These are phyloP conservation scores for Etheostoma spectabile DNA, from an alignment of 2,113 vertebrate species.

Conservation along the genomic window DNA sequence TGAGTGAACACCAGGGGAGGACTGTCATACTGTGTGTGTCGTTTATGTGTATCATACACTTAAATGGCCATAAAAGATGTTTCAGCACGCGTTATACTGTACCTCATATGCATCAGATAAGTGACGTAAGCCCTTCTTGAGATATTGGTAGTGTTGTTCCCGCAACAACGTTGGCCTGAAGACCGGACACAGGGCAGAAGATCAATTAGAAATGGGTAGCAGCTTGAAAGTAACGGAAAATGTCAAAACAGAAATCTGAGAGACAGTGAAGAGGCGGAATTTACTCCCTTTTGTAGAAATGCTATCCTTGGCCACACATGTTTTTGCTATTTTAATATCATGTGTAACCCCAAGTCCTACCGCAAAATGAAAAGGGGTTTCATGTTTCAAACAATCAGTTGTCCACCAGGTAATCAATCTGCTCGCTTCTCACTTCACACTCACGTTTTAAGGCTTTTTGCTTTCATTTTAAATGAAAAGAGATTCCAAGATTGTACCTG, in stretches of 20 bases:
- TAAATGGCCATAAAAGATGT: background rate
- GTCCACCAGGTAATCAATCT: background rate
- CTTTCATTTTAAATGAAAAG: background rate
- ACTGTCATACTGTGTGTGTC: background rate
- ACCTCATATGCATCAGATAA: conserved; percentile 96
- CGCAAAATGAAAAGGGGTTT: background rate
- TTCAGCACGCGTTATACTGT: conserved; percentile 24
- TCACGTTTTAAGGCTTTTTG: background rate
- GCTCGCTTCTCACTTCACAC: background rate
- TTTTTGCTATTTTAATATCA: conserved; percentile 2
- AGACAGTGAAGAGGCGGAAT: background rate
- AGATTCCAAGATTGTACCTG: background rate
- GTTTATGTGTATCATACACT: background rate
- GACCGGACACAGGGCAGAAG: conserved; percentile 25
- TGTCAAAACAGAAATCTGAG: background rate
- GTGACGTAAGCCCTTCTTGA: conserved; percentile 95
- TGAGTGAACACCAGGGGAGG: background rate
- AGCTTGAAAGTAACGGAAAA: background rate
- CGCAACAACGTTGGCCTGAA: conserved; percentile 89
- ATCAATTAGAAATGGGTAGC: background rate
- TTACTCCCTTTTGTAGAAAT: background rate
- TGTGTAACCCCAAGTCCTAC: background rate
- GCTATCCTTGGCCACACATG: background rate
- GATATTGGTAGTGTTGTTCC: conserved; percentile 94
- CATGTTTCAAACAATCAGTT: background rate